These are phyloP conservation scores for Eueides isabella DNA, from an alignment of 1,140 invertebrate genomes.

Conservation along the genomic window DNA sequence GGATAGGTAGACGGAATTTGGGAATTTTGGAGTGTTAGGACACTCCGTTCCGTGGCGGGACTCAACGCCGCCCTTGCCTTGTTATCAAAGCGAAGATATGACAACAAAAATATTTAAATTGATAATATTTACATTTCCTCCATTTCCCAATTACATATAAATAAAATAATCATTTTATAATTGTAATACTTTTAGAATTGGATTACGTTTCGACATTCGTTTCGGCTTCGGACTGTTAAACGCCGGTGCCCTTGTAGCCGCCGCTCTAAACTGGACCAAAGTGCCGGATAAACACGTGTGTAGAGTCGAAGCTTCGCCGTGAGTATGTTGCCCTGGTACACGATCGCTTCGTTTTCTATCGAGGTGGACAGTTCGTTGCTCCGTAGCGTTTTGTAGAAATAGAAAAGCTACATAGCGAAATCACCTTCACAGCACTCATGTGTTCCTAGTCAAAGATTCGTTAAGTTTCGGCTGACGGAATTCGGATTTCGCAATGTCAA, in stretches of 20 bases:
- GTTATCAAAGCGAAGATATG: no score
- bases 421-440: constrained; percentile 36
- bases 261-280: constrained; percentile 89
- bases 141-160: no score
- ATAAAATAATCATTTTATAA: background rate
- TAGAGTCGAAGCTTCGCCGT: constrained; percentile 61
- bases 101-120: no score
- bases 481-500: constrained; percentile 33
- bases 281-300: constrained; percentile 89
- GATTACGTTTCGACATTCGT: constrained; percentile 88
- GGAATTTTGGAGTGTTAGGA: no score
- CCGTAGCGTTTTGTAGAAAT: constrained; percentile 1
- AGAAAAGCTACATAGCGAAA: background rate
- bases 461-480: constrained; percentile 51
- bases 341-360: constrained; percentile 38
- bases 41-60: no score
- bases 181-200: constrained; percentile 78
- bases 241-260: constrained; percentile 88
- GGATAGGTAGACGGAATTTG: no score
- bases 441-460: constrained; percentile 51
- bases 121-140: no score
- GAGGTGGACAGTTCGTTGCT: constrained; percentile 22
- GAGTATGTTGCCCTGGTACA: constrained; percentile 61
- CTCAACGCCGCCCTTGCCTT: no score
- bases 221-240: constrained; percentile 97